A percentile compares a stretch with the other conserved stretches of the same genome.
Evolutionary conservation across 1,140 invertebrate genomes (phyloP).

Genomic region (Cotesia typhae): DNA sequence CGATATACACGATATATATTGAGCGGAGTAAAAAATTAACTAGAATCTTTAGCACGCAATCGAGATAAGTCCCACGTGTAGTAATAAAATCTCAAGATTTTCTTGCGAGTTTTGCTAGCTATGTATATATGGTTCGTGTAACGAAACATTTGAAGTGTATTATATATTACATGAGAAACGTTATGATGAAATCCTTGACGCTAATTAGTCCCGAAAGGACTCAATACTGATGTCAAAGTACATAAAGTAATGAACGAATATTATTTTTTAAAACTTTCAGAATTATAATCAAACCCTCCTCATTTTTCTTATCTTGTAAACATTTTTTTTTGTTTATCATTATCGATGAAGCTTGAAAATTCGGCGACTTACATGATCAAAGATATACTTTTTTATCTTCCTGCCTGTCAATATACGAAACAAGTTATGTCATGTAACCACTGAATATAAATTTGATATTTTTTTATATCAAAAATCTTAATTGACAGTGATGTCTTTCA

Average conservation of each 20-base stretch:
- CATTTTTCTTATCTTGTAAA: constrained; percentile 24
- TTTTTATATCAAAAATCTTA: too few species aligned
- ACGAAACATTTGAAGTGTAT: background rate
- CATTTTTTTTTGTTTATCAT: constrained; percentile 16
- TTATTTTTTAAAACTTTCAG: constrained; percentile 10
- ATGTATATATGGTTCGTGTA: background rate
- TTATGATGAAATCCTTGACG: constrained; percentile 23
- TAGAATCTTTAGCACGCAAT: constrained; percentile 20
- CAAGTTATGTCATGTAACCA: too few species aligned
- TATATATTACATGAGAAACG: constrained; percentile 8
- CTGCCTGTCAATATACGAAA: background rate
- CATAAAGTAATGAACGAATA: constrained; percentile 8
- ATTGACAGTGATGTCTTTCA: too few species aligned
- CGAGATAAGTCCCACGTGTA: constrained; percentile 28
- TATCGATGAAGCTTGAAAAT: background rate
- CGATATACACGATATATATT: background rate
- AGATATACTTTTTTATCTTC: background rate
- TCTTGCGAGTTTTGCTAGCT: background rate
- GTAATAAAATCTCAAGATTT: constrained; percentile 25
- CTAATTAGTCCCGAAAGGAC: constrained; percentile 32
- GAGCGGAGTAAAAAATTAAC: background rate
- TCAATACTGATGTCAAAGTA: constrained; percentile 22
- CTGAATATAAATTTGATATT: too few species aligned
- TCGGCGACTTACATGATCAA: constrained; percentile 8
- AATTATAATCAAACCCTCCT: constrained; percentile 23